A percentile compares a stretch with the other conserved stretches of the same genome.
Conservation (phyloP, 2,888 invertebrate genomes). For the Agrotis clavis region DNA sequence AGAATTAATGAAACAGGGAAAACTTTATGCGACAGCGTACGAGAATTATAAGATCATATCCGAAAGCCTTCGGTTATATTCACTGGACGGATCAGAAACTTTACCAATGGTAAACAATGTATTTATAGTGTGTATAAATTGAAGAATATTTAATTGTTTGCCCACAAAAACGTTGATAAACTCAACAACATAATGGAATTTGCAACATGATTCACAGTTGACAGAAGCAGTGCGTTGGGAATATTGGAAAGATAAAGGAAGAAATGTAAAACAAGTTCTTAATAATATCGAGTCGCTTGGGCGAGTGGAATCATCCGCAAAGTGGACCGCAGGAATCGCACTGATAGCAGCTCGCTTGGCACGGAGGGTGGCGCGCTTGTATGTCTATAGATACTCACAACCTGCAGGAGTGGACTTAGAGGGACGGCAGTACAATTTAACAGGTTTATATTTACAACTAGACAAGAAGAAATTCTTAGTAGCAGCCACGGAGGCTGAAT, state of each 20-base stretch:
- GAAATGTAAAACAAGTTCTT: conserved; percentile 76
- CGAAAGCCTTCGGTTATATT: conserved; percentile 86
- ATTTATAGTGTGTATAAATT: neutral
- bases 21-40: conserved; percentile 89
- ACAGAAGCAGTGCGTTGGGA: conserved; percentile 91
- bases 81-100: conserved; percentile 73
- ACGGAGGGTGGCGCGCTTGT: conserved; percentile 86
- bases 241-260: conserved; percentile 83
- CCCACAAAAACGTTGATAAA: neutral
- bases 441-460: conserved; percentile 78
- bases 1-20: conserved; percentile 91
- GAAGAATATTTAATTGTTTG: too few species aligned
- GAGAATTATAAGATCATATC: conserved; percentile 91
- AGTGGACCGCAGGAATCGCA: conserved; percentile 90
- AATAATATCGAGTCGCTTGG: conserved; percentile 86
- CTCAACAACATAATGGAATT: neutral
- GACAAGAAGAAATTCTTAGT: too few species aligned
- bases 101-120: conserved; percentile 71
- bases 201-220: conserved; percentile 69
- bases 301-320: conserved; percentile 91
- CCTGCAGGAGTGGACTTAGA: conserved; percentile 84
- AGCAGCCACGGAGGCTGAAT: too few species aligned
- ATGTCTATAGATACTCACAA: conserved; percentile 91
- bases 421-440: conserved; percentile 86
- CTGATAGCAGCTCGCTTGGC: conserved; percentile 90